Evolutionary conservation across 2,888 invertebrate genomes (phyloP).

Genomic region (Synergus laeviventris): DNA sequence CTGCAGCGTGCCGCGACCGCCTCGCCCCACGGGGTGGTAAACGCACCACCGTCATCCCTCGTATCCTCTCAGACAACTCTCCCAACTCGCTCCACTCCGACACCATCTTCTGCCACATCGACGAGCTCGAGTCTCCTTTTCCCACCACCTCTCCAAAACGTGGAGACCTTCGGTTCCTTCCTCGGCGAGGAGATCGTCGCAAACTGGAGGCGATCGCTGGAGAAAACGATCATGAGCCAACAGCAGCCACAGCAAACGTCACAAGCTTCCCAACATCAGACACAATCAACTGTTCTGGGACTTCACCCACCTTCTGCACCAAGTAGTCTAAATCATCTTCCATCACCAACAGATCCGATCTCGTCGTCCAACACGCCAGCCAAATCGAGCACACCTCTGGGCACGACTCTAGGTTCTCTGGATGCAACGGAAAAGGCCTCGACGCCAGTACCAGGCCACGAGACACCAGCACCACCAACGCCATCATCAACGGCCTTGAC

Average conservation of each 20-base stretch:
- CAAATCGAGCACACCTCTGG: slow-evolving; percentile 71
- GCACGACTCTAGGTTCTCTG: slow-evolving; percentile 61
- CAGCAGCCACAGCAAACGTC: slow-evolving; percentile 69
- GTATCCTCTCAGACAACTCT: slow-evolving; percentile 70
- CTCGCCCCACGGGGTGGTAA: slow-evolving; percentile 72
- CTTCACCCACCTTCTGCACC: slow-evolving; percentile 75
- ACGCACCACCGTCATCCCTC: slow-evolving; percentile 69
- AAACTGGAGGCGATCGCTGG: slow-evolving; percentile 85
- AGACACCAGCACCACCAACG: slow-evolving; percentile 77
- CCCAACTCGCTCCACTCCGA: slow-evolving; percentile 72
- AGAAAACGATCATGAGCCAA: slow-evolving; percentile 76
- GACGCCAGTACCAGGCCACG: slow-evolving; percentile 77
- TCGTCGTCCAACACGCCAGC: slow-evolving; percentile 70
- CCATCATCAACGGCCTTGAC: slow-evolving; percentile 72
- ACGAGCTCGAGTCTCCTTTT: slow-evolving; percentile 76
- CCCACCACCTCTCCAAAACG: slow-evolving; percentile 81
- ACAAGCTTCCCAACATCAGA: slow-evolving; percentile 61
- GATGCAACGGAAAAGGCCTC: slow-evolving; percentile 73
- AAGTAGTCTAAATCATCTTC: slow-evolving; percentile 77
- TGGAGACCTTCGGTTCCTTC: slow-evolving; percentile 84
- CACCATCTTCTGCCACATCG: slow-evolving; percentile 73
- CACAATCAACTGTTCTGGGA: slow-evolving; percentile 61
- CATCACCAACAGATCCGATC: slow-evolving; percentile 78
- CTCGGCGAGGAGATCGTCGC: slow-evolving; percentile 90
- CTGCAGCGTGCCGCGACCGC: slow-evolving; percentile 76